A percentile compares a stretch with the other conserved stretches of the same genome.
phyloP scores from a whole-genome alignment of 2,113 vertebrate genomes.

The Corythornis cristatus region DNA sequence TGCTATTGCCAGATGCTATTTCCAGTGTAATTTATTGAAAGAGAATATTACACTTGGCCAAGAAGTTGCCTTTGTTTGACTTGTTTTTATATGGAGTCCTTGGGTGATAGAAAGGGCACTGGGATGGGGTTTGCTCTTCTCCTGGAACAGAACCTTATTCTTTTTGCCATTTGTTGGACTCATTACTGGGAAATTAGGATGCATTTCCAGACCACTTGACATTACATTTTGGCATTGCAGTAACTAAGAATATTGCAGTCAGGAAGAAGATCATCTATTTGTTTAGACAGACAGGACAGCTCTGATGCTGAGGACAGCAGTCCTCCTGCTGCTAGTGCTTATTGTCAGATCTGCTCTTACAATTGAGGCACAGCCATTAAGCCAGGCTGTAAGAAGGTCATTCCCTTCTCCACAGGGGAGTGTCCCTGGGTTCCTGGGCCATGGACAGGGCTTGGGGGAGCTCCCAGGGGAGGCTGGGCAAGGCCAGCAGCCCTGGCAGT shows the following conservation, averaged over 20 bases:
- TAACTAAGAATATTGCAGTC: not conserved
- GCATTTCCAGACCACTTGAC: not conserved
- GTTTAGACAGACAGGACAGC: not conserved
- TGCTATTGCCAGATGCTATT: not conserved
- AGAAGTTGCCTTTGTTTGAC: slow-evolving; percentile 10
- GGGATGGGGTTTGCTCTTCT: not conserved
- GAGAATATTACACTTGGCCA: not conserved
- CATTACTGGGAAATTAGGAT: not conserved
- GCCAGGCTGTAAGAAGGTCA: not conserved
- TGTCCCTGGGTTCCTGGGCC: not conserved
- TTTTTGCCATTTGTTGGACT: not conserved
- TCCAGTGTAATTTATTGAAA: not conserved
- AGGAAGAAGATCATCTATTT: not conserved
- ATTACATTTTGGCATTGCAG: not conserved
- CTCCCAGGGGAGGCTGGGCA: not conserved
- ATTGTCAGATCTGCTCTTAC: not conserved
- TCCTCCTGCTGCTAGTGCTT: not conserved
- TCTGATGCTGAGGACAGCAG: not conserved
- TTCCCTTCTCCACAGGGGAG: not conserved
- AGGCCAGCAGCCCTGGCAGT: not conserved
- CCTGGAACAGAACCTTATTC: not conserved
- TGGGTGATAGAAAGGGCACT: not conserved
- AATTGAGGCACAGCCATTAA: not conserved
- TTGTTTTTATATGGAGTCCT: not conserved
- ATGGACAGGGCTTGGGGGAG: not conserved